Evolutionary conservation across 1,140 invertebrate genomes (phyloP).

Genomic region (Plectrocnemia conspersa): DNA sequence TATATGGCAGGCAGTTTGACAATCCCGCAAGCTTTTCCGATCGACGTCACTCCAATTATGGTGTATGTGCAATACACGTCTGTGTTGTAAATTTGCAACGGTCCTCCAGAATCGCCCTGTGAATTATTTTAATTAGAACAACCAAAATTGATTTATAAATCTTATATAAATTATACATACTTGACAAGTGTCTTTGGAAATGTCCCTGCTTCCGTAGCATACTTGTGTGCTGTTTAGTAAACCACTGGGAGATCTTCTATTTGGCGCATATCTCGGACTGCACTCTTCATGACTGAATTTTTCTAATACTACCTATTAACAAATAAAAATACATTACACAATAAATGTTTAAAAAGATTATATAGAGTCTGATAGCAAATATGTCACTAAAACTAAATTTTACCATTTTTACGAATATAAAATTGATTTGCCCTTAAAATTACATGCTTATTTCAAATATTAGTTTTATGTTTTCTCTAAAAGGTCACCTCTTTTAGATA

Average conservation of each 20-base stretch:
- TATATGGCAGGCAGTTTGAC: slow-evolving; percentile 54
- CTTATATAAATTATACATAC: slow-evolving; percentile 1
- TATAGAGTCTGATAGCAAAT: no score
- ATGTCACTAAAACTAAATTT: no score
- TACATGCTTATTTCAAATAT: no score
- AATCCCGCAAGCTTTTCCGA: slow-evolving; percentile 54
- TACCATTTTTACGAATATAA: no score
- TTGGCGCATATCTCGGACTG: neutral
- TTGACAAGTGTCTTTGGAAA: slow-evolving; percentile 4
- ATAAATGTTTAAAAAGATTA: no score
- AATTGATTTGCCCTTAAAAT: no score
- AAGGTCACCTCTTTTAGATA: no score
- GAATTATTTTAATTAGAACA: slow-evolving; percentile 23
- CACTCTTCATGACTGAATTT: neutral
- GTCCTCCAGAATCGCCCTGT: slow-evolving; percentile 60
- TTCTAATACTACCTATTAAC: neutral
- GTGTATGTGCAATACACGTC: slow-evolving; percentile 45
- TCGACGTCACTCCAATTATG: slow-evolving; percentile 49
- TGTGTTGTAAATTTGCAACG: slow-evolving; percentile 42
- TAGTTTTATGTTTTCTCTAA: no score
- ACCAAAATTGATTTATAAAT: neutral
- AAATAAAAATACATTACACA: no score
- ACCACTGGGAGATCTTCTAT: slow-evolving; percentile 1
- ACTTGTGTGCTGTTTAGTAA: neutral
- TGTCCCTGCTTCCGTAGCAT: neutral